Evolutionary conservation across 2,113 vertebrate genomes (phyloP), one percentile per base, ranked within the genome.

Genomic region (Pseudorasbora parva): DNA sequence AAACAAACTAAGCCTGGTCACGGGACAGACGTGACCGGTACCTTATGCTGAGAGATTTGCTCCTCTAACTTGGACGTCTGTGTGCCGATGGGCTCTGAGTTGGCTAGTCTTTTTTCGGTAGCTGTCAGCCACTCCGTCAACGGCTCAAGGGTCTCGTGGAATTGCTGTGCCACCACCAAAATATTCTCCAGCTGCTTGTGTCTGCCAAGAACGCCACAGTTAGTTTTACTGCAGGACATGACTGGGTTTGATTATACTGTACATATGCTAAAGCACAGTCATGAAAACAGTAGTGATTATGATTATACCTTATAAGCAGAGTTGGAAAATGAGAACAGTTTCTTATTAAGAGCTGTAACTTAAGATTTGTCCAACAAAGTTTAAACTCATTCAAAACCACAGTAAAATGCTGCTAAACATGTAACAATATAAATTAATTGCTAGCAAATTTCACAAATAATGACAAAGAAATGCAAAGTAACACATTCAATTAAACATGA

Each of bases 11-110:
- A 51, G 11, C 43, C 12, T 11, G 59, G 25, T 33, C 3, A 49
- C 4, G 23, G 72, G 47, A 33, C 8, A 5, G 57, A 23, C 1
- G 15, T 37, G 10, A 8, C n/a, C 15, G 59, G 51, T 88, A 99
- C 98, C 95, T 97, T 97, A 86, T 99, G 97, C 85, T 97, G 96
- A 68, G 92, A 84, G 89, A 99, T 98, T 83, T 99, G 98, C 83
- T 97, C 94, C 69, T 97, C 94, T 21, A 99, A 93, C 84, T 96
- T 98, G 45, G 94, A 91, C 0, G 97, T 95, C 88, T 99, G 96
- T 0, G 97, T 99, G 85, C 98, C 97, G 74, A 97, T 93, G 79
- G 97, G 97, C 71, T 99, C 98, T 9, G 95, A 95, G 88, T 96
- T 96, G 17, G 93, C 92, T 41, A 99, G 94, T 49, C 92, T 95